phyloP scores from a whole-genome alignment of 2,113 vertebrate genomes.

The Forbesichthys papilliferus region DNA sequence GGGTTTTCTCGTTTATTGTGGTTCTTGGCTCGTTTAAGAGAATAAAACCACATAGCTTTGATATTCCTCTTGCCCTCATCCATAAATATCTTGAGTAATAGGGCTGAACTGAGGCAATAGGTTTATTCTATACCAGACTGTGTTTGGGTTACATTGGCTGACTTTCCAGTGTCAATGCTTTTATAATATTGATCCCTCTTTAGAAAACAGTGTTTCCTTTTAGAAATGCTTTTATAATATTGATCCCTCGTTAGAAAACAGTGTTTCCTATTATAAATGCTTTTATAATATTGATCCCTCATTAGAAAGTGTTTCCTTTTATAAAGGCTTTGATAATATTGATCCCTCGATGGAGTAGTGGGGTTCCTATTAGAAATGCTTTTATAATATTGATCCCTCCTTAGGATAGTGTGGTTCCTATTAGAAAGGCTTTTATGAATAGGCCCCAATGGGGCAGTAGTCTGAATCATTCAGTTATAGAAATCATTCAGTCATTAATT shows the following conservation, averaged over 20 bases:
- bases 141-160: constrained; percentile 34
- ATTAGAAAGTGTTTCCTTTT: too few relatives aligned
- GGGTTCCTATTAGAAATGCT: too few relatives aligned
- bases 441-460: too few relatives aligned
- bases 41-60: constrained; percentile 50
- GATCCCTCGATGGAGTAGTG: too few relatives aligned
- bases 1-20: constrained; percentile 57
- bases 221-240: constrained; percentile 29
- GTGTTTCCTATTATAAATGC: constrained; percentile 30
- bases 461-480: too few relatives aligned
- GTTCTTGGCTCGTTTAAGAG: constrained; percentile 61
- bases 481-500: too few relatives aligned
- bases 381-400: too few relatives aligned
- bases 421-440: too few relatives aligned
- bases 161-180: neutral
- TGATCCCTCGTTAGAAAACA: constrained; percentile 21
- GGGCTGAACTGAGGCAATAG: constrained; percentile 10
- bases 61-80: constrained; percentile 30
- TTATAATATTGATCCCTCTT: constrained; percentile 8
- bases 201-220: constrained; percentile 24
- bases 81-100: constrained; percentile 39
- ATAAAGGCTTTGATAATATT: too few relatives aligned
- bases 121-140: constrained; percentile 21
- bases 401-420: too few relatives aligned
- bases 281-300: neutral